Evolutionary conservation across 2,797 vertebrate species (phyloP).

Genomic region (Caiman crocodilus): DNA sequence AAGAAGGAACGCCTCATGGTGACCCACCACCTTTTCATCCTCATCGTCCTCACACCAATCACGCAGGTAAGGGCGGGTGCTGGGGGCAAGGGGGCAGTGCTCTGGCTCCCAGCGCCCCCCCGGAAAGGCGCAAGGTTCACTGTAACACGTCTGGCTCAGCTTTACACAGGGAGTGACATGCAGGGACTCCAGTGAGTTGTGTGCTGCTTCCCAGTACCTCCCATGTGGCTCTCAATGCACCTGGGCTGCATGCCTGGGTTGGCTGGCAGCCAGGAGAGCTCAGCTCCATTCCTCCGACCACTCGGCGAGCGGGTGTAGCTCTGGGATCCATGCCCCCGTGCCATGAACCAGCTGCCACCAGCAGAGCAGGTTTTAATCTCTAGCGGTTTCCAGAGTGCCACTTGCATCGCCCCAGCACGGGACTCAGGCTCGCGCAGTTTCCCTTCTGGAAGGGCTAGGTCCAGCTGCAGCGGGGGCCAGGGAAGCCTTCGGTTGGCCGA

Average conservation of each 20-base stretch:
- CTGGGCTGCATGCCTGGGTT: not conserved
- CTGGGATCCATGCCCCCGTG: too few relatives aligned
- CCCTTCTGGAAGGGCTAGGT: not conserved
- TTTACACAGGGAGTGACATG: not conserved
- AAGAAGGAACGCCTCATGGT: slow-evolving; percentile 92
- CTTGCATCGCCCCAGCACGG: too few relatives aligned
- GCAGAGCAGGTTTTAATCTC: too few relatives aligned
- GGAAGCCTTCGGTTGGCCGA: not conserved
- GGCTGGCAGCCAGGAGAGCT: not conserved
- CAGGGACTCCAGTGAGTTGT: not conserved
- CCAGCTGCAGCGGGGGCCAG: not conserved
- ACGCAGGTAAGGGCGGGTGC: slow-evolving; percentile 86
- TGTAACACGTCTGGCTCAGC: not conserved
- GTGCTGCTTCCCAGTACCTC: not conserved
- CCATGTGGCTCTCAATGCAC: not conserved
- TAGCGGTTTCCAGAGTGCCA: too few relatives aligned
- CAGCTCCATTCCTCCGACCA: not conserved
- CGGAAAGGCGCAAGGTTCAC: too few relatives aligned
- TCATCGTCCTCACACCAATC: slow-evolving; percentile 91
- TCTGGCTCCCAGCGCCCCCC: too few relatives aligned
- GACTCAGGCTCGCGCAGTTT: not conserved
- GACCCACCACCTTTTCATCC: slow-evolving; percentile 93
- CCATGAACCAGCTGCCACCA: too few relatives aligned
- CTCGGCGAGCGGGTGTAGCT: too few relatives aligned
- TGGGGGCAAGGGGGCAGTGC: too few relatives aligned